Base-by-base conservation (phyloP, 1,140 invertebrate species). In the Drosophila sulfurigaster region DNA sequence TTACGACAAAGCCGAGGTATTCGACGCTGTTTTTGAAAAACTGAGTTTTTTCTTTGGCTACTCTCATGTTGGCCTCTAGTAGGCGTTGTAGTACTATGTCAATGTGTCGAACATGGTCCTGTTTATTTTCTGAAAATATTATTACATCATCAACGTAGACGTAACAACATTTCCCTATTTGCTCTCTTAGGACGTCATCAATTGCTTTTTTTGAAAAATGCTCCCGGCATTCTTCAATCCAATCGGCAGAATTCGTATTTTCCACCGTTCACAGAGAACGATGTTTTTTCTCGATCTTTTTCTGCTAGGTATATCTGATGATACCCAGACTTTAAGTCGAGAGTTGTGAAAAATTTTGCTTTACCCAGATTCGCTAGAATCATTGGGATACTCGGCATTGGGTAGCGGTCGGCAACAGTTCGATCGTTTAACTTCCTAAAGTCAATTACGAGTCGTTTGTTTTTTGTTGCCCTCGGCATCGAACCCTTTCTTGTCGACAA, bases 91-190 rank as follows among this genome's bases (percentile, higher is more conserved):
- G 13, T 11, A 28, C 7, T 32, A 1, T 2, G 11, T 54, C 30
- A 49, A 70, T 68, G 51, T 69, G 41, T 5, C 62, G 15, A 11
- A 69, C 28, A 6, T 71, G 52, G 3, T 72, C 52, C 0, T 30
- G 13, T 20, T 56, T 54, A 20, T 64, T 71, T 71, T 58, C 32
- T 5, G 60, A 63, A 28, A 58, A 57, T 10, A 64, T 65, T 46
- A 25, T 72, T 2, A 67, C 30, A 41, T 74, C 63, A 46, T 76
- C 68, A 15, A 72, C 68, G 65, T 72, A 72, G 56, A 76, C 75
- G 48, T 56, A 77, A 25, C 49, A 63, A 43, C 10, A 38, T 57
- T 57, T 57, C 16, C 54, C 54, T 0, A 57, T 43, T 4, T 41
- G 15, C 5, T 41, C 35, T 16, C 1, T n/a, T n/a, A 41, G 35